phyloP scores from a whole-genome alignment of 2,888 invertebrate genomes.

The Ferdinandea cuprea region DNA sequence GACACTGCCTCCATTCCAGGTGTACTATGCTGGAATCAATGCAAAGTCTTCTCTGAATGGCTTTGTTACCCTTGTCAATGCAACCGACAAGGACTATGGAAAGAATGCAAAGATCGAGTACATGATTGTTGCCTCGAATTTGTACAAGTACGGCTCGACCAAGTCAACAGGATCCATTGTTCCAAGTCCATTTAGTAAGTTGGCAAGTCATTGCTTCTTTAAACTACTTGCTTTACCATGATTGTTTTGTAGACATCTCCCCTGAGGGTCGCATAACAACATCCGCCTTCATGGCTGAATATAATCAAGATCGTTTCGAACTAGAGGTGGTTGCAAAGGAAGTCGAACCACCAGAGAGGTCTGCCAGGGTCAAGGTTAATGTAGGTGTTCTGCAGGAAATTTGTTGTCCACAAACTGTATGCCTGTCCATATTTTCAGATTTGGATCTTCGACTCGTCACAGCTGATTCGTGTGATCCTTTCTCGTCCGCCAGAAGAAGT shows the following conservation, averaged over 20 bases:
- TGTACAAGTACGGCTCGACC: constrained; percentile 90
- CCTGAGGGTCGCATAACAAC: constrained; percentile 84
- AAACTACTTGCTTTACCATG: no score
- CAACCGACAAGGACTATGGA: constrained; percentile 92
- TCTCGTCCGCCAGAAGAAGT: constrained; percentile 92
- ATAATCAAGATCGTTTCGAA: constrained; percentile 93
- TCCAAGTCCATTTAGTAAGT: constrained; percentile 89
- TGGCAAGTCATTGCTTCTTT: no score
- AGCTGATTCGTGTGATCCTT: constrained; percentile 92
- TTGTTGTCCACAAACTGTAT: neutral
- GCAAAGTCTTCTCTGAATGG: constrained; percentile 91
- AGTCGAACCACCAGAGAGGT: constrained; percentile 89
- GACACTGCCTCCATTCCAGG: constrained; percentile 65
- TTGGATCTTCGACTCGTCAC: constrained; percentile 94
- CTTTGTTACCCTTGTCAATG: constrained; percentile 89
- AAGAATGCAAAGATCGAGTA: constrained; percentile 93
- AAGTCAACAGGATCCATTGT: constrained; percentile 93
- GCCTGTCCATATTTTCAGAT: constrained; percentile 84
- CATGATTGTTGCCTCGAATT: constrained; percentile 91
- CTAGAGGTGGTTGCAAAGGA: constrained; percentile 93
- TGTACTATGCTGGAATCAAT: constrained; percentile 86
- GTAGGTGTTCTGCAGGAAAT: constrained; percentile 85
- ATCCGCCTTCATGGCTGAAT: constrained; percentile 92
- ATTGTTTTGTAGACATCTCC: constrained; percentile 79
- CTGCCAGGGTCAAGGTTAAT: constrained; percentile 90